These are phyloP conservation scores for Trachelus stipa DNA, from an alignment of 2,888 invertebrate genomes.

Conservation along the genomic window DNA sequence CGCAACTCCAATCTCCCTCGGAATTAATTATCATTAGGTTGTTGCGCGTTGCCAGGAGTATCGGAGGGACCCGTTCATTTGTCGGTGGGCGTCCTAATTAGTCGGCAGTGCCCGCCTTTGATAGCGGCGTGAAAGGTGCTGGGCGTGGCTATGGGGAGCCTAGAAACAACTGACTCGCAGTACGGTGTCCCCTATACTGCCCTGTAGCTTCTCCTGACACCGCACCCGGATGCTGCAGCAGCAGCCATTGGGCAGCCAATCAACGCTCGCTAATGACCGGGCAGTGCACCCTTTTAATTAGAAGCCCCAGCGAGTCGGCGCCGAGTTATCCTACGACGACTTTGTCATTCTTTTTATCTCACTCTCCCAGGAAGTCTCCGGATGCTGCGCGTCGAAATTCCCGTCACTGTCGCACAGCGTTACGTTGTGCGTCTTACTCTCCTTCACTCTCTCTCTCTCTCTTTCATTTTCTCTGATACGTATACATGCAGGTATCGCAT, in stretches of 20 bases:
- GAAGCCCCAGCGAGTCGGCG: too few relatives aligned
- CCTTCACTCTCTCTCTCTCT: too few relatives aligned
- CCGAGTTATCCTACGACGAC: too few relatives aligned
- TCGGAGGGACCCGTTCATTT: constrained; percentile 46
- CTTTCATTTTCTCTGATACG: too few relatives aligned
- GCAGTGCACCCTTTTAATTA: constrained; percentile 44
- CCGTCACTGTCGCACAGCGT: too few relatives aligned
- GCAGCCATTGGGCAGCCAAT: constrained; percentile 51
- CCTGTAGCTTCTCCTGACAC: constrained; percentile 25
- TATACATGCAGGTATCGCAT: too few relatives aligned
- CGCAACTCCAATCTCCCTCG: not conserved
- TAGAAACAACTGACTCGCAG: constrained; percentile 58
- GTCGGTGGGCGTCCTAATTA: constrained; percentile 65
- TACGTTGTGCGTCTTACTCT: too few relatives aligned
- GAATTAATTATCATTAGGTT: constrained; percentile 2
- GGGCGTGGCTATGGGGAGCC: constrained; percentile 61
- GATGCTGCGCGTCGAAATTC: too few relatives aligned
- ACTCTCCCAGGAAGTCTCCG: too few relatives aligned
- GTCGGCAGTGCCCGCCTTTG: constrained; percentile 62
- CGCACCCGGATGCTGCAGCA: not conserved
- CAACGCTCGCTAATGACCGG: constrained; percentile 59
- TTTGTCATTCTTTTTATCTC: too few relatives aligned
- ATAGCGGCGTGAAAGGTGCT: constrained; percentile 58
- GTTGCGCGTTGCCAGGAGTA: not conserved
- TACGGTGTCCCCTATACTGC: constrained; percentile 15